Percentiles rank a stretch among this genome's conserved stretches.
Evolutionary conservation across 2,113 vertebrate genomes (phyloP).

Genomic region (Psettodes erumei): DNA sequence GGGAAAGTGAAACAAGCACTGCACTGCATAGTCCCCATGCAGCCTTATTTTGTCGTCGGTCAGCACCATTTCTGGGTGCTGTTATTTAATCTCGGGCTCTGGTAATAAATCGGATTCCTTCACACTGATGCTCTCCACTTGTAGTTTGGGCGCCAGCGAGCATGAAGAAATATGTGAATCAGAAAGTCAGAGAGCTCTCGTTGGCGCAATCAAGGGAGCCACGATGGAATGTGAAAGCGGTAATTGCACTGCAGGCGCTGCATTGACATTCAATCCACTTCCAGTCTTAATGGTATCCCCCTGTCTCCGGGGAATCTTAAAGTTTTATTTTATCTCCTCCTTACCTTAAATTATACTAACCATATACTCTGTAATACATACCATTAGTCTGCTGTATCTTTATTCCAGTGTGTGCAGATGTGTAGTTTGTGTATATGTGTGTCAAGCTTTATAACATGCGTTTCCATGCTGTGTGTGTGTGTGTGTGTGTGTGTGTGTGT

Average conservation of each 20-base stretch:
- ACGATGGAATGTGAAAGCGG: constrained; percentile 18
- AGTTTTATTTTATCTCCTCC: constrained; percentile 6
- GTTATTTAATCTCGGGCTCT: constrained; percentile 57
- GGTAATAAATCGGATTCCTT: constrained; percentile 60
- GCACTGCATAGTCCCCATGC: constrained; percentile 23
- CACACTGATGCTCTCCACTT: constrained; percentile 19
- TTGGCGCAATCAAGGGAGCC: constrained; percentile 39
- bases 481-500: too few relatives aligned
- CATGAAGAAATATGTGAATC: constrained; percentile 29
- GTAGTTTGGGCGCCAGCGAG: constrained; percentile 33
- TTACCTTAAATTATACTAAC: not conserved
- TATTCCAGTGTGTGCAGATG: not conserved
- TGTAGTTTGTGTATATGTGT: not conserved
- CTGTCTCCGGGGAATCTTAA: constrained; percentile 21
- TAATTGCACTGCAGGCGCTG: constrained; percentile 42
- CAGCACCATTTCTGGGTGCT: constrained; percentile 56
- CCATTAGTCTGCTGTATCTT: not conserved
- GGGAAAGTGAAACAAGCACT: constrained; percentile 36
- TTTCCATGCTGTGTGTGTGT: not conserved
- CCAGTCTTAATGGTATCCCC: constrained; percentile 1
- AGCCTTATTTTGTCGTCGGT: constrained; percentile 43
- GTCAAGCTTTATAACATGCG: not conserved
- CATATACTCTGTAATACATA: not conserved
- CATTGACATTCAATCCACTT: constrained; percentile 45
- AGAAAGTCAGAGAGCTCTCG: constrained; percentile 33